A percentile compares a stretch with the other conserved stretches of the same genome.
phyloP scores from a whole-genome alignment of 2,113 vertebrate species.

The Vidua macroura region DNA sequence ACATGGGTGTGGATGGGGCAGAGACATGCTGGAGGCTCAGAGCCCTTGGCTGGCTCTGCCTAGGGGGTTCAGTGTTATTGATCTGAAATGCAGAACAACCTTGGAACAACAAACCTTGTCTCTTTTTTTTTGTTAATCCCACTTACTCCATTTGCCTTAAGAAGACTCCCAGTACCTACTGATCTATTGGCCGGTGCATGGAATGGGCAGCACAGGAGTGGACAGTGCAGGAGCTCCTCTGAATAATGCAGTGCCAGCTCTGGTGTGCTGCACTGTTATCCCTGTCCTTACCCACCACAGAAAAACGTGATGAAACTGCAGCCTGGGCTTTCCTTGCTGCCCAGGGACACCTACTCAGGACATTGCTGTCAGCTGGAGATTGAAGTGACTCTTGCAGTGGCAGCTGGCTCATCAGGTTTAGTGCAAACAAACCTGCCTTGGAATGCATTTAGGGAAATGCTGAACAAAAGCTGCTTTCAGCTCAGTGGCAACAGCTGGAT shows the following conservation, averaged over 20 bases:
- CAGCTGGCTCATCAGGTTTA: constrained; percentile 13
- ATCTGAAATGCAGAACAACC: not conserved
- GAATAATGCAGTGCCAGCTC: not conserved
- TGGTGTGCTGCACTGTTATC: not conserved
- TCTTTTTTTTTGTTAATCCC: not conserved
- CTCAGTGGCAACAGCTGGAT: constrained; percentile 21
- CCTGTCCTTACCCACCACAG: not conserved
- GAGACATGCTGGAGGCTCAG: not conserved
- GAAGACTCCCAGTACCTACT: not conserved
- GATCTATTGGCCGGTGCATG: not conserved
- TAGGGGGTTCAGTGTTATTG: not conserved
- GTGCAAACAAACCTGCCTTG: not conserved
- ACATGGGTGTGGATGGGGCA: not conserved
- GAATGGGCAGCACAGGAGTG: not conserved
- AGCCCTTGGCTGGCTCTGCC: not conserved
- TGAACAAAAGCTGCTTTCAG: constrained; percentile 1
- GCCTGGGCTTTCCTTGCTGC: not conserved
- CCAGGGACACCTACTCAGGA: not conserved
- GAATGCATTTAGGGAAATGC: not conserved
- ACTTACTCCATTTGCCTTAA: not conserved
- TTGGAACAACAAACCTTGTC: not conserved
- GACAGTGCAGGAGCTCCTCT: not conserved
- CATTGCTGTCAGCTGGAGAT: not conserved
- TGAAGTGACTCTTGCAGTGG: not conserved
- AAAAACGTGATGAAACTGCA: not conserved